A percentile compares a stretch with the other conserved stretches of the same genome.
phyloP scores from a whole-genome alignment of 1,140 invertebrate genomes.

The Epicauta chinensis region DNA sequence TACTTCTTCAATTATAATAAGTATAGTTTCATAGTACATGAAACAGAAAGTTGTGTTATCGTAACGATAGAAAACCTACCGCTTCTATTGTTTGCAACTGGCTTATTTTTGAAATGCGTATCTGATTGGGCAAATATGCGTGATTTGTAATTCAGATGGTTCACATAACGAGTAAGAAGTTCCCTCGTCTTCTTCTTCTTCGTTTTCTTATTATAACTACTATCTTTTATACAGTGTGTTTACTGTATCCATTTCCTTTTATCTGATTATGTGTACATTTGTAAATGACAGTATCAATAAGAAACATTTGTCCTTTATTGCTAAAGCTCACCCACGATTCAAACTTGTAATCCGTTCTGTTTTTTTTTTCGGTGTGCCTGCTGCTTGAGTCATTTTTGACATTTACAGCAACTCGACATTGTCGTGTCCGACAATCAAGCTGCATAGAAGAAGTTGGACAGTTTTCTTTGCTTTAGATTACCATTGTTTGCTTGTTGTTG shows the following conservation, averaged over 20 bases:
- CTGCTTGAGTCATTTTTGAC: too few species aligned
- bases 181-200: constrained; percentile 3
- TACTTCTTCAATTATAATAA: constrained; percentile 8
- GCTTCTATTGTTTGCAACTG: constrained; percentile 5
- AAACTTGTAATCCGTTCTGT: too few species aligned
- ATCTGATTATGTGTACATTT: constrained; percentile 31
- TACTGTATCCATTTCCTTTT: constrained; percentile 22
- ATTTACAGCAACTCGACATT: too few species aligned
- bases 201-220: too few species aligned
- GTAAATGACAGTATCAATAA: constrained; percentile 38
- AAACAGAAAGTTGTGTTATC: too few species aligned
- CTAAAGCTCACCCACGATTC: constrained; percentile 4
- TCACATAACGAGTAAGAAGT: constrained; percentile 22
- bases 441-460: too few species aligned
- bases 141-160: constrained; percentile 14
- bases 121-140: constrained; percentile 14
- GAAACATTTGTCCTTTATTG: constrained; percentile 29
- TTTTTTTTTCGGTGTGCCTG: too few species aligned
- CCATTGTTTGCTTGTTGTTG: too few species aligned
- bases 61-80: background rate
- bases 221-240: background rate
- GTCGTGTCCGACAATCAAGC: too few species aligned
- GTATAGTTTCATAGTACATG: constrained; percentile 9
- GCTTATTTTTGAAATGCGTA: constrained; percentile 4
- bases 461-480: too few species aligned